Conservation (phyloP, 1,140 invertebrate genomes). For the Asbolus verrucosus region DNA sequence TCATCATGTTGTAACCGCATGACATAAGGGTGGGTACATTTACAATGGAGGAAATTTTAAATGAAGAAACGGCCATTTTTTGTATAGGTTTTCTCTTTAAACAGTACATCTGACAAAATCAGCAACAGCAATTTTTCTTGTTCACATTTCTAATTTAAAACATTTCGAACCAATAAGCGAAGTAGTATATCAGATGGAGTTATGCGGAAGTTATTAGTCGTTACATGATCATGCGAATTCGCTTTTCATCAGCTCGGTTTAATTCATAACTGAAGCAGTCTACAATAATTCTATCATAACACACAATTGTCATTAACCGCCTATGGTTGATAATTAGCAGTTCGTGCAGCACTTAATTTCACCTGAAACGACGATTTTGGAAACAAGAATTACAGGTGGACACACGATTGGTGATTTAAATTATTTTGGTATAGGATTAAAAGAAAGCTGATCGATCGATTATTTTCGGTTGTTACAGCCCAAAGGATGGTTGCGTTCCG, state of each 20-base stretch:
- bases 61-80: too few species aligned
- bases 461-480: constrained; percentile 2
- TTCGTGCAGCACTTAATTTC: constrained; percentile 31
- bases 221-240: constrained; percentile 31
- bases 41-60: too few species aligned
- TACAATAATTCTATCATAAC: too few species aligned
- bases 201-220: constrained; percentile 28
- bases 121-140: background rate
- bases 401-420: constrained; percentile 6
- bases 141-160: background rate
- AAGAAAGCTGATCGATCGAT: constrained; percentile 11
- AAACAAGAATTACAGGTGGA: too few species aligned
- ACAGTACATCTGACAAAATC: too few species aligned
- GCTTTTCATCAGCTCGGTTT: background rate
- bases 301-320: too few species aligned
- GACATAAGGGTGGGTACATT: too few species aligned
- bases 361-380: constrained; percentile 16
- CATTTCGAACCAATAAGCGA: constrained; percentile 7
- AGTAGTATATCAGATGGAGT: constrained; percentile 1
- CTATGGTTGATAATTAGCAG: constrained; percentile 19
- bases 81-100: too few species aligned
- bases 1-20: too few species aligned
- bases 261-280: background rate
- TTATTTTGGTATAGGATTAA: constrained; percentile 9
- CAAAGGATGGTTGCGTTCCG: background rate